Conservation (phyloP, 2,113 vertebrate species). For the Motacilla tschutschensis region DNA sequence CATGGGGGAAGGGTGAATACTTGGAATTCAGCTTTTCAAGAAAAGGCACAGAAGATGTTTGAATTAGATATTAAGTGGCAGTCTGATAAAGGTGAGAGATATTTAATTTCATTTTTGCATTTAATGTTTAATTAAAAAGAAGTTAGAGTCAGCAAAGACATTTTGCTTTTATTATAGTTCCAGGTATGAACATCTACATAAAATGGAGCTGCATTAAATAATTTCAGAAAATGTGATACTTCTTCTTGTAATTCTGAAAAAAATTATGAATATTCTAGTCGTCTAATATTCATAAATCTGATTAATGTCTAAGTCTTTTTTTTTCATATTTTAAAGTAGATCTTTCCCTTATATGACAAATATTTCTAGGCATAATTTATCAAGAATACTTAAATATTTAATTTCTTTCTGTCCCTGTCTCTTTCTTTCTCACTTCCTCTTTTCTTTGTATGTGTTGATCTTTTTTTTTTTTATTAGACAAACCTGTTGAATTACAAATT, state of each 20-base stretch:
- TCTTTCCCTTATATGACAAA: slow-evolving; percentile 18
- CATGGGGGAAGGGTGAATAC: neutral
- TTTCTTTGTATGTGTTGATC: neutral
- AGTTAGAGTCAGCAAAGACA: slow-evolving; percentile 51
- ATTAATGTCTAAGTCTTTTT: slow-evolving; percentile 25
- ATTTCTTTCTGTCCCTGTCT: neutral
- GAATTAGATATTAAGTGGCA: slow-evolving; percentile 46
- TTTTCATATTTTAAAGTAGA: neutral
- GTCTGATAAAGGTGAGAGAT: slow-evolving; percentile 27
- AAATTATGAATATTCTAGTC: slow-evolving; percentile 52
- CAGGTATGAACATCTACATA: slow-evolving; percentile 31
- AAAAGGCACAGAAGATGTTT: slow-evolving; percentile 17
- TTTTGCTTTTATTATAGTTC: slow-evolving; percentile 65
- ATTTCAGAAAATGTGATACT: slow-evolving; percentile 51
- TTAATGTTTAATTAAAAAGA: slow-evolving; percentile 67
- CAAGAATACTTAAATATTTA: slow-evolving; percentile 14
- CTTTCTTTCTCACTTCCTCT: neutral
- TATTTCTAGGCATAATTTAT: slow-evolving; percentile 15
- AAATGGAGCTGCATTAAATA: slow-evolving; percentile 21
- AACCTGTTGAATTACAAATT: neutral
- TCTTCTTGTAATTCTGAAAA: slow-evolving; percentile 51
- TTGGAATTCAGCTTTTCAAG: slow-evolving; percentile 39
- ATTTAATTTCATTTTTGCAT: slow-evolving; percentile 49
- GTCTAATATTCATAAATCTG: slow-evolving; percentile 41
- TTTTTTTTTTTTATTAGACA: neutral